Evolutionary conservation across 2,797 vertebrate genomes (phyloP), one percentile per base, ranked within the genome.

Genomic region (Helostoma temminkii): DNA sequence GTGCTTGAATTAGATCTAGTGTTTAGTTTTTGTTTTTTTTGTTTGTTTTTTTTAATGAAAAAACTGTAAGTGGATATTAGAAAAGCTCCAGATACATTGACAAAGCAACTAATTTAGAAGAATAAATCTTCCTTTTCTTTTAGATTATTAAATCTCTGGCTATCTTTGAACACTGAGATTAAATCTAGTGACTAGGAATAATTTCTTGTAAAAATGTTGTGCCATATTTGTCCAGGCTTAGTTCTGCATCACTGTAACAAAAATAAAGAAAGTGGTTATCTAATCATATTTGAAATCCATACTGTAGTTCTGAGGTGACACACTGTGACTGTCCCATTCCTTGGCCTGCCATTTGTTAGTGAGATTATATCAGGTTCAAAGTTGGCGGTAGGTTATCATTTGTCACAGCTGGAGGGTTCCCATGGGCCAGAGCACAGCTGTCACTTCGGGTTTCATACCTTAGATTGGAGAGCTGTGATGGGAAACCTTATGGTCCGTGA

Each of bases 391-490:
- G 70, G 70, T 81, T 74, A 81, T 90, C 80, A 86, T 89, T 87
- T 79, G 78, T 88, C 87, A 89, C 68, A 82, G 83, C 77, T 46
- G 30, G 37, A 42, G 56, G 47, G 74, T 75, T 84, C 71, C 67
- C 75, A 63, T 72, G 77, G 83, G 82, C 71, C 61, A 1, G 32
- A 61, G 76, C 60, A 66, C 61, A 68, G 77, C 81, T 84, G 82
- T 84, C 87, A 89, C 78, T 86, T 81, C 53, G 64, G 68, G 53
- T 91, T 89, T 88, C 80, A 85, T 76, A 81, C 75, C 68, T 71
- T 66, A 73, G 57, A 77, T 76, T 68, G 69, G 63, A 78, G 61
- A 58, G 59, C 56, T 74, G 54, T 84, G 71, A 81, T 68, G 80
- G 54, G 72, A 61, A 76, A 73, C 63, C 68, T 84, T 71, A 69